Conservation (phyloP, 2,797 vertebrate genomes). For the Rhinogobio ventralis region DNA sequence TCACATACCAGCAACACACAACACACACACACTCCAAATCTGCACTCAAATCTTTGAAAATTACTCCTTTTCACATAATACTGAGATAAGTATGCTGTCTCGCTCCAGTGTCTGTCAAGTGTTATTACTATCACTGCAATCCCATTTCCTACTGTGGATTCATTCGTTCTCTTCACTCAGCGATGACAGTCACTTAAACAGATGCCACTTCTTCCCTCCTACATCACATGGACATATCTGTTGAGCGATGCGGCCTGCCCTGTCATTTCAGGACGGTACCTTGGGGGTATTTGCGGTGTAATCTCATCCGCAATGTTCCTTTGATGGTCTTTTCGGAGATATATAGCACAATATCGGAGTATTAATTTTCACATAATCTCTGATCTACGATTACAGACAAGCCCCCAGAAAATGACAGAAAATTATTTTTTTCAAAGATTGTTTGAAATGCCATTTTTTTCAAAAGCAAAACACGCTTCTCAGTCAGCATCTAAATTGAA, state of each 20-base stretch:
- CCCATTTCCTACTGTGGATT: conserved; percentile 72
- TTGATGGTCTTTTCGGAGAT: conserved; percentile 25
- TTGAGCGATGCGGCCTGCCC: conserved; percentile 41
- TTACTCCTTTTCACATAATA: conserved; percentile 72
- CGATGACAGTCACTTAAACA: conserved; percentile 77
- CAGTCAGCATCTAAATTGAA: not conserved
- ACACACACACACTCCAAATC: conserved; percentile 36
- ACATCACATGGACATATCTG: conserved; percentile 65
- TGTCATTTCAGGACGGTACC: conserved; percentile 62
- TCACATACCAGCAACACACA: conserved; percentile 35
- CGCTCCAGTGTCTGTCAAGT: conserved; percentile 75
- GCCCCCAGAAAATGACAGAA: not conserved
- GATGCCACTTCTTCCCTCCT: conserved; percentile 67
- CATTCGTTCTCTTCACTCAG: conserved; percentile 67
- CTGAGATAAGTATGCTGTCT: conserved; percentile 76
- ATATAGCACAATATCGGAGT: not conserved
- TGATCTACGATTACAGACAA: conserved; percentile 20
- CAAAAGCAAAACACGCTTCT: not conserved
- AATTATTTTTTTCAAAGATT: not conserved
- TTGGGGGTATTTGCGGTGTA: conserved; percentile 42
- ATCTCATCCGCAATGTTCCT: conserved; percentile 3
- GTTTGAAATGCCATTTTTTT: not conserved
- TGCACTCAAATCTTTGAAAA: conserved; percentile 65
- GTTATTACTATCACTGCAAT: conserved; percentile 74
- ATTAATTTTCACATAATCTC: not conserved